Percentiles rank a stretch among this genome's conserved stretches.
Conservation (phyloP, 2,797 vertebrate species). For the Morus bassanus region DNA sequence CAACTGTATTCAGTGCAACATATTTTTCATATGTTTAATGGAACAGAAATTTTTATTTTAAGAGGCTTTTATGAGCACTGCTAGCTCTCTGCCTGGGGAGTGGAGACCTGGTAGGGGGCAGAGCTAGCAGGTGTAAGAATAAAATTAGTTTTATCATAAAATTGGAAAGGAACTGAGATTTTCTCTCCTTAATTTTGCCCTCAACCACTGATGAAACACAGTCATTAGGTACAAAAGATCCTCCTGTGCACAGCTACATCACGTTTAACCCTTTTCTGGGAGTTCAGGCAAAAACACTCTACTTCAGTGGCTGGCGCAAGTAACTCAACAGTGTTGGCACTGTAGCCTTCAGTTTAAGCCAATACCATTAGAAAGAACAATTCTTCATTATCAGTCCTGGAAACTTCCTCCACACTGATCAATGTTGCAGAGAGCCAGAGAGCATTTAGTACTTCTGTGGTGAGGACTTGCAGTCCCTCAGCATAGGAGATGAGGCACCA, state of each 20-base stretch:
- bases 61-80: slow-evolving; percentile 59
- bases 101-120: slow-evolving; percentile 38
- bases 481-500: not conserved
- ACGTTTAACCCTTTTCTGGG: slow-evolving; percentile 50
- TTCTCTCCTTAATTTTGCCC: slow-evolving; percentile 11
- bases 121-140: slow-evolving; percentile 62
- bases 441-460: not conserved
- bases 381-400: slow-evolving; percentile 64
- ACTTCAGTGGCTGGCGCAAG: slow-evolving; percentile 12
- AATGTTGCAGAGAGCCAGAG: not conserved
- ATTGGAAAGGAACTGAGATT: slow-evolving; percentile 48
- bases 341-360: not conserved
- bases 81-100: slow-evolving; percentile 44
- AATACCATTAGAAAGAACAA: slow-evolving; percentile 59
- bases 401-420: slow-evolving; percentile 7
- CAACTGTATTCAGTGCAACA: slow-evolving; percentile 71
- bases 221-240: slow-evolving; percentile 29
- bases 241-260: not conserved
- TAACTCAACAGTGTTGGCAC: slow-evolving; percentile 42
- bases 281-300: not conserved
- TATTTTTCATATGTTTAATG: slow-evolving; percentile 78
- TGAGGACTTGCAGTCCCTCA: not conserved
- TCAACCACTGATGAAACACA: slow-evolving; percentile 23
- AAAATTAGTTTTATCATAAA: slow-evolving; percentile 69
- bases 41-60: slow-evolving; percentile 77